Evolutionary conservation across 1,140 invertebrate genomes (phyloP), one percentile per base, ranked within the genome.

Genomic region (Varroa destructor): DNA sequence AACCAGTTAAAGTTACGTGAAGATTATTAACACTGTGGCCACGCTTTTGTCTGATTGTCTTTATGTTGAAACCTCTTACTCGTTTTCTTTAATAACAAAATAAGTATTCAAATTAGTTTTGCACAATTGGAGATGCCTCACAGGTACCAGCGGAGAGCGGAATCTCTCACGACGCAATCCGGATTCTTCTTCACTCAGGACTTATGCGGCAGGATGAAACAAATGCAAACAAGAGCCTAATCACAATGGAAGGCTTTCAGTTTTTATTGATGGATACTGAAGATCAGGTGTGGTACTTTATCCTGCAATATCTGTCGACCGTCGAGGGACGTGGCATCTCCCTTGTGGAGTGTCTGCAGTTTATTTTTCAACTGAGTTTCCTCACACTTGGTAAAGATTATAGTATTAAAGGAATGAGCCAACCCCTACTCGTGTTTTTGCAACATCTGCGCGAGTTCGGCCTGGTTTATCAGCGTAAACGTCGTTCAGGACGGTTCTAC

Each of bases 371-470:
- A 84, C 84, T 97, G 61, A 96, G 91, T 81, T 97, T 97, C 80
- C 91, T 90, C 67, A 95, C 90, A 0, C 83, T 97, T 42, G 95
- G 94, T 71, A 93, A 90, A 85, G 92, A 96, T 82, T 98, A 97
- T 77, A 94, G 91, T 76, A 95, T 92, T 10, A 91, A 95, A 78
- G 90, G 90, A 10, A 89, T 97, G 88, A 89, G 85, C 78, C 87
- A 89, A 76, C 86, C 87, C 64, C 86, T 97, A 78, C 81, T 91
- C 72, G 86, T 87, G 56, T 96, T 98, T 79, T 80, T 99, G 71
- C 94, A 97, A 80, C 92, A 98, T 83, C 81, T 99, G 6, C 80
- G 96, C 77, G 95, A 98, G 81, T 94, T 98, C 81, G 96, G 95
- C 46, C 83, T 99, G 51, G 91, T 98, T 37, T 98, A 95, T 81